Evolutionary conservation across 2,888 invertebrate species (phyloP).

Genomic region (Caenorhabditis angaria): DNA sequence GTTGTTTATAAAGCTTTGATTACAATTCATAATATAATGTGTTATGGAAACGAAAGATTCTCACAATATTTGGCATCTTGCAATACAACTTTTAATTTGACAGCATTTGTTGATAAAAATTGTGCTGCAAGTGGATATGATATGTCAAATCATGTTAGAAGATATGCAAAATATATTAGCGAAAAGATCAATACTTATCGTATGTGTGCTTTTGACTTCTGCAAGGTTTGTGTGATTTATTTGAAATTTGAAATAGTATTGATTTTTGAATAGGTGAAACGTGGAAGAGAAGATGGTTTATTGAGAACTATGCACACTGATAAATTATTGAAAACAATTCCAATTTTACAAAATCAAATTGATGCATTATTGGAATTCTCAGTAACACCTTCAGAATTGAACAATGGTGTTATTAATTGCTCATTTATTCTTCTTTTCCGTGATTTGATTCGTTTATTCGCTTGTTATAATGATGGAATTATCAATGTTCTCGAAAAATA

Average conservation of each 20-base stretch:
- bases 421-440: constrained; percentile 98
- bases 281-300: constrained; percentile 98
- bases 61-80: constrained; percentile 99
- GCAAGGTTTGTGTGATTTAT: constrained; percentile 82
- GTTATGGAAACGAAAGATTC: constrained; percentile 99
- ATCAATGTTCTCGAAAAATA: constrained; percentile 83
- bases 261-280: constrained; percentile 77
- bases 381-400: constrained; percentile 87
- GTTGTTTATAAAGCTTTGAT: constrained; percentile 97
- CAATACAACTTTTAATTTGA: constrained; percentile 98
- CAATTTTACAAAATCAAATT: constrained; percentile 91
- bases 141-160: constrained; percentile 98
- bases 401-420: constrained; percentile 98
- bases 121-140: constrained; percentile 99
- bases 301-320: constrained; percentile 96
- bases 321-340: constrained; percentile 93
- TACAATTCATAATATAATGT: constrained; percentile 97
- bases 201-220: constrained; percentile 98
- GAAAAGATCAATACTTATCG: constrained; percentile 98
- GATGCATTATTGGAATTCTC: constrained; percentile 96
- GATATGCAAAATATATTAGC: constrained; percentile 98
- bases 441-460: constrained; percentile 97
- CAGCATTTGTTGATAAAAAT: constrained; percentile 94
- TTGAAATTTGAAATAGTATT: neutral
- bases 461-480: constrained; percentile 93